Conservation (phyloP, 2,888 invertebrate species). For the Andrena camellia region DNA sequence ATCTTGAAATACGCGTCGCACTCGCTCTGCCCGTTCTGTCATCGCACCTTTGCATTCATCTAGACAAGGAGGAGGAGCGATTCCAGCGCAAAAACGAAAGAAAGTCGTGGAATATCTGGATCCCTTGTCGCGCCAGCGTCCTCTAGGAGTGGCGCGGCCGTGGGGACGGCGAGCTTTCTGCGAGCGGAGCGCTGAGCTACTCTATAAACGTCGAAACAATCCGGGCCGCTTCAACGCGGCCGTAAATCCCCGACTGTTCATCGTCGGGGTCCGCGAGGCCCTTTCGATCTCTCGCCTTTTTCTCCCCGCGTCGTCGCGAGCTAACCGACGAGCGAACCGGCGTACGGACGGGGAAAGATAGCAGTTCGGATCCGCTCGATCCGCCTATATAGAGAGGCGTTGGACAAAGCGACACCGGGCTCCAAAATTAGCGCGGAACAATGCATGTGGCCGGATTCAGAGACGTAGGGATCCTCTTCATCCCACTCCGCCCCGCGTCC, state of each 20-base stretch:
- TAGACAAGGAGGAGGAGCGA: too few species aligned
- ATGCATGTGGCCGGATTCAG: slow-evolving; percentile 83
- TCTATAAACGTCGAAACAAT: slow-evolving; percentile 61
- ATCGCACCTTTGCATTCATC: too few species aligned
- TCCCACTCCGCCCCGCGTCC: neutral
- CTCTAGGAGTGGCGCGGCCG: slow-evolving; percentile 34
- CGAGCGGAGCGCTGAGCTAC: slow-evolving; percentile 15
- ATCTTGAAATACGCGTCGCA: too few species aligned
- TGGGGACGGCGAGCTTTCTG: slow-evolving; percentile 17
- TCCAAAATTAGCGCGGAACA: slow-evolving; percentile 84
- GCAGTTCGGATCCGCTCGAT: slow-evolving; percentile 68
- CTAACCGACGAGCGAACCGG: neutral
- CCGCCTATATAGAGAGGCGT: slow-evolving; percentile 72
- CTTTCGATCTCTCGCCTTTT: slow-evolving; percentile 60
- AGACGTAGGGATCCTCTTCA: slow-evolving; percentile 71
- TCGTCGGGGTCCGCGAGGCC: slow-evolving; percentile 52
- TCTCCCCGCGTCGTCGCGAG: slow-evolving; percentile 25
- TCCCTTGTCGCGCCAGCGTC: neutral
- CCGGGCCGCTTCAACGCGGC: slow-evolving; percentile 47
- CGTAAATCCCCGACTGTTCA: slow-evolving; percentile 55
- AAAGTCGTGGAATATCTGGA: too few species aligned
- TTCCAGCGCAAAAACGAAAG: too few species aligned
- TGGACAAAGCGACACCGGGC: slow-evolving; percentile 81
- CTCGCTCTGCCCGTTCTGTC: too few species aligned
- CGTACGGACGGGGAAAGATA: slow-evolving; percentile 53